Conservation (phyloP, 2,797 vertebrate species). For the Cossypha niveicapilla region DNA sequence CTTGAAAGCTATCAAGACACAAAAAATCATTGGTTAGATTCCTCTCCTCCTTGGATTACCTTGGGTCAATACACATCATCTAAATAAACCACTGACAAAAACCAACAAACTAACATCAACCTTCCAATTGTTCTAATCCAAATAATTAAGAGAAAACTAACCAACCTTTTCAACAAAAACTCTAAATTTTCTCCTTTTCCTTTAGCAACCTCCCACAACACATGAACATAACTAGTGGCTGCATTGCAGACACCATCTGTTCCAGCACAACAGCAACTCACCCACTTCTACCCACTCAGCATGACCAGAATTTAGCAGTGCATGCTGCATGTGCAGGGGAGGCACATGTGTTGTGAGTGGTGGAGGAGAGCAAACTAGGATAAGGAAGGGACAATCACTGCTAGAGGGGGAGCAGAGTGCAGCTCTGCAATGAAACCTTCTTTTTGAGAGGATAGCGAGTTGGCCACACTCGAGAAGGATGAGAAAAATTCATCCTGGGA, state of each 20-base stretch:
- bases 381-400: neutral
- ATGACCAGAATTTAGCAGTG: constrained; percentile 26
- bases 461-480: neutral
- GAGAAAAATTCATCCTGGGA: neutral
- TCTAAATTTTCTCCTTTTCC: neutral
- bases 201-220: constrained; percentile 51
- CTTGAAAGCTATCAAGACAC: neutral
- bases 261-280: constrained; percentile 48
- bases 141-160: neutral
- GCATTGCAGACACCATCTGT: constrained; percentile 56
- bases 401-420: neutral
- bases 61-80: neutral
- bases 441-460: fast-evolving
- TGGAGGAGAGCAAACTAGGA: neutral
- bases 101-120: neutral
- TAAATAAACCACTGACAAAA: neutral
- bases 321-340: neutral
- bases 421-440: neutral
- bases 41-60: neutral
- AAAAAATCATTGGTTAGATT: neutral
- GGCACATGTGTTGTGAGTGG: neutral
- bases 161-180: neutral
- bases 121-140: neutral
- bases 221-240: constrained; percentile 18
- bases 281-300: constrained; percentile 49